Percentiles rank a stretch among this genome's conserved stretches.
These are phyloP conservation scores for Gisinianus flammeolus DNA, from an alignment of 2,888 invertebrate species.

Conservation along the genomic window DNA sequence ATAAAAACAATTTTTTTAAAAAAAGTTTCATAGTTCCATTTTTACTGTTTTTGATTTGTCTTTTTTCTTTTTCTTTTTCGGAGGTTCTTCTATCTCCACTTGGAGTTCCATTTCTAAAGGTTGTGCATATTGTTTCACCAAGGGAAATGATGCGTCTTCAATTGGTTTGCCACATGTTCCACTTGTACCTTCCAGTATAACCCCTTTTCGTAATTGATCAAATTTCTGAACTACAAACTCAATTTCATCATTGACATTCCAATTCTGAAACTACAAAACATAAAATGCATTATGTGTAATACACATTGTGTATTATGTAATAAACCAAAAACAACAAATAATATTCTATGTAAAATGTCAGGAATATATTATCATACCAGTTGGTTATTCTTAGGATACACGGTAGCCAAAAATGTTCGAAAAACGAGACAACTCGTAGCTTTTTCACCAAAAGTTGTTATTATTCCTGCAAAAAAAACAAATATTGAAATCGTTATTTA, in stretches of 20 bases:
- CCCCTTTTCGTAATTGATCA: slow-evolving; percentile 26
- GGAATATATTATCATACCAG: slow-evolving; percentile 4
- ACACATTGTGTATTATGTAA: not conserved
- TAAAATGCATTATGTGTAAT: not conserved
- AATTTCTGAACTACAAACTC: slow-evolving; percentile 17
- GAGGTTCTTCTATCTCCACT: not conserved
- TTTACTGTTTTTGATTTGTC: not conserved
- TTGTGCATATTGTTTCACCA: not conserved
- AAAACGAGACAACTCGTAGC: slow-evolving; percentile 24
- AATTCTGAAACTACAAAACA: slow-evolving; percentile 22
- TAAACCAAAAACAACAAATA: not conserved
- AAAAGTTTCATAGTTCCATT: not conserved
- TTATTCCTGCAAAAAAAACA: slow-evolving; percentile 1
- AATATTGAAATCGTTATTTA: not conserved
- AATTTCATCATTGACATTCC: slow-evolving; percentile 27
- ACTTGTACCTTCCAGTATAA: slow-evolving; percentile 19
- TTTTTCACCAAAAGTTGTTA: slow-evolving; percentile 4
- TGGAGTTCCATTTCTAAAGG: not conserved
- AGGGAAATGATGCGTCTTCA: too few relatives aligned
- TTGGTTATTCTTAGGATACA: not conserved
- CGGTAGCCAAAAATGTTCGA: slow-evolving; percentile 20
- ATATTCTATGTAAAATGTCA: not conserved
- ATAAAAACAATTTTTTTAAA: too few relatives aligned
- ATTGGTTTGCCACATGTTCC: too few relatives aligned
- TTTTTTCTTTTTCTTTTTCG: not conserved